Evolutionary conservation across 2,113 vertebrate species (phyloP).

Genomic region (Sardina pilchardus): DNA sequence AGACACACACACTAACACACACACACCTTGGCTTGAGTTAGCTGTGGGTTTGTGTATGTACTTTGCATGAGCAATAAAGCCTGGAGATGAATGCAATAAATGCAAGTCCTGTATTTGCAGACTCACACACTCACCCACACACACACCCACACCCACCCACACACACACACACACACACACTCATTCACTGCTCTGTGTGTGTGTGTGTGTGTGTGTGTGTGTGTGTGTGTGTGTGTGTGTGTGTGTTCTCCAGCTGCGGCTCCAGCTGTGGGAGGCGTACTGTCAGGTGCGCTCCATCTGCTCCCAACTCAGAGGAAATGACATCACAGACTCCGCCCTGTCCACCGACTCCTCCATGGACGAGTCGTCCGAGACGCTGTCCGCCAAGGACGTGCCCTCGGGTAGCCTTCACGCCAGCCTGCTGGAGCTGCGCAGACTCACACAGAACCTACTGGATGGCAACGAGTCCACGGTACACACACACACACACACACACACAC

Average conservation of each 20-base stretch:
- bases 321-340: conserved; percentile 92
- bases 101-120: conserved; percentile 74
- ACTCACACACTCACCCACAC: neutral
- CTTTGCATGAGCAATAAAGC: no score
- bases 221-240: no score
- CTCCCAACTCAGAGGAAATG: conserved; percentile 92
- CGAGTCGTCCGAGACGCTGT: conserved; percentile 95
- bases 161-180: conserved; percentile 27
- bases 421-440: conserved; percentile 90
- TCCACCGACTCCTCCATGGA: conserved; percentile 98
- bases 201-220: no score
- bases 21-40: neutral
- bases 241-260: conserved; percentile 78
- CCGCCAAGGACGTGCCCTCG: conserved; percentile 90
- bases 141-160: neutral
- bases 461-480: conserved; percentile 86
- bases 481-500: conserved; percentile 68
- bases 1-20: neutral
- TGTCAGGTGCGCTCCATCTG: conserved; percentile 94
- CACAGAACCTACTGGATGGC: conserved; percentile 90
- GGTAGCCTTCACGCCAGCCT: conserved; percentile 89
- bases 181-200: conserved; percentile 13
- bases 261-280: conserved; percentile 97
- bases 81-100: no score
- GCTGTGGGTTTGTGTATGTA: no score